Evolutionary conservation across 2,888 invertebrate species (phyloP).

Genomic region (Lepidochrysops patricia): DNA sequence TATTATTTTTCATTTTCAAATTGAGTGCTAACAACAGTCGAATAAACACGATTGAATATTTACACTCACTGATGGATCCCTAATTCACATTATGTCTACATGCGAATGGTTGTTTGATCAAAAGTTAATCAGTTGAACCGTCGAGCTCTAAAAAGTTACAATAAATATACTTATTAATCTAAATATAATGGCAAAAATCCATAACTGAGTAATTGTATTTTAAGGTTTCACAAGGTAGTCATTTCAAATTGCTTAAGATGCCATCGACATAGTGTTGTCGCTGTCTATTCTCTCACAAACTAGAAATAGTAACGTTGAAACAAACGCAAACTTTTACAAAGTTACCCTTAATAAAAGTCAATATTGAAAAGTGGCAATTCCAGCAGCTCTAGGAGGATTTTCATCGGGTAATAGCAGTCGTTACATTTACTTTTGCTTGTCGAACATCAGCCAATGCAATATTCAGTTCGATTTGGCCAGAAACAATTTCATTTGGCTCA

Average conservation of each 20-base stretch:
- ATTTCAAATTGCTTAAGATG: not conserved
- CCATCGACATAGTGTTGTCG: not conserved
- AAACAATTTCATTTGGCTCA: conserved; percentile 59
- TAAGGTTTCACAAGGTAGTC: too few species aligned
- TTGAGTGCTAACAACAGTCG: not conserved
- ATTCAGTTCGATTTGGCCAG: conserved; percentile 43
- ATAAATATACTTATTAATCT: too few species aligned
- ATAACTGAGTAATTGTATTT: too few species aligned
- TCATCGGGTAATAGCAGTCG: conserved; percentile 14
- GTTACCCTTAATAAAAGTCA: not conserved
- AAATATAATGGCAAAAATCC: too few species aligned
- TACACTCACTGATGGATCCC: not conserved
- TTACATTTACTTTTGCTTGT: conserved; percentile 22
- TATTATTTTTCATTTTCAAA: not conserved
- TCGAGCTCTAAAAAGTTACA: not conserved
- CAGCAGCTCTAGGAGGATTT: conserved; percentile 6
- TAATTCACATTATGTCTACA: not conserved
- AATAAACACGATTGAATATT: conserved; percentile 2
- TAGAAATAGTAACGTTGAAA: not conserved
- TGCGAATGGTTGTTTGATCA: not conserved
- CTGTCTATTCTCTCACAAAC: not conserved
- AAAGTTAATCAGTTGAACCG: not conserved
- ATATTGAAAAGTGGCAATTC: conserved; percentile 5
- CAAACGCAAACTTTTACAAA: not conserved
- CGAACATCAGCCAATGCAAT: conserved; percentile 28